These are phyloP conservation scores for Endotricha flammealis DNA, from an alignment of 2,888 invertebrate species.

Conservation along the genomic window DNA sequence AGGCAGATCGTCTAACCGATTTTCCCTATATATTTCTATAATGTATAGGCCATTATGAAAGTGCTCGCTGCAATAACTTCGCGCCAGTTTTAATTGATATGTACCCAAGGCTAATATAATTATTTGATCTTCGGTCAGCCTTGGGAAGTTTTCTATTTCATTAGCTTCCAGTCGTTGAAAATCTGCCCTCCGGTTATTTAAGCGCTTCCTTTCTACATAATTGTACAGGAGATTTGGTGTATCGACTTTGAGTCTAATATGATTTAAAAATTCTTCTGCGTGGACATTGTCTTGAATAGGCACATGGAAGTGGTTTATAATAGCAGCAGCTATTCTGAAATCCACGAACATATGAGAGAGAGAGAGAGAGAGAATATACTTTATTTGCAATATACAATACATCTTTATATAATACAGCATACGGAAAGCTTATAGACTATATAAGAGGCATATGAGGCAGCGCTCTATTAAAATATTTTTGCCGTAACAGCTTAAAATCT, in stretches of 20 bases:
- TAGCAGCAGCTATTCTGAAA: slow-evolving; percentile 12
- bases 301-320: slow-evolving; percentile 11
- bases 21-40: slow-evolving; percentile 9
- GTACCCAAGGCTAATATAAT: slow-evolving; percentile 15
- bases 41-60: slow-evolving; percentile 9
- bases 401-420: no score
- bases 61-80: slow-evolving; percentile 14
- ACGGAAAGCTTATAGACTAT: no score
- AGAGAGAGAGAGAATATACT: no score
- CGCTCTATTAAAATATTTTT: slow-evolving; percentile 17
- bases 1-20: slow-evolving; percentile 1
- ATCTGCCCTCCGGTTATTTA: slow-evolving; percentile 12
- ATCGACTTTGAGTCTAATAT: slow-evolving; percentile 6
- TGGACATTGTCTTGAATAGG: slow-evolving; percentile 3
- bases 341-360: slow-evolving; percentile 3
- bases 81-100: slow-evolving; percentile 15
- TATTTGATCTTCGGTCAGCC: slow-evolving; percentile 13
- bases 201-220: slow-evolving; percentile 14
- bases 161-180: slow-evolving; percentile 10
- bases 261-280: slow-evolving; percentile 7
- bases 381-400: no score
- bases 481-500: slow-evolving; percentile 16
- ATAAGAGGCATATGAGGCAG: no score
- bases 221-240: slow-evolving; percentile 12
- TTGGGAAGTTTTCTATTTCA: slow-evolving; percentile 14